Evolutionary conservation across 2,113 vertebrate genomes (phyloP), one percentile per base, ranked within the genome.

Genomic region (Labeo rohita): DNA sequence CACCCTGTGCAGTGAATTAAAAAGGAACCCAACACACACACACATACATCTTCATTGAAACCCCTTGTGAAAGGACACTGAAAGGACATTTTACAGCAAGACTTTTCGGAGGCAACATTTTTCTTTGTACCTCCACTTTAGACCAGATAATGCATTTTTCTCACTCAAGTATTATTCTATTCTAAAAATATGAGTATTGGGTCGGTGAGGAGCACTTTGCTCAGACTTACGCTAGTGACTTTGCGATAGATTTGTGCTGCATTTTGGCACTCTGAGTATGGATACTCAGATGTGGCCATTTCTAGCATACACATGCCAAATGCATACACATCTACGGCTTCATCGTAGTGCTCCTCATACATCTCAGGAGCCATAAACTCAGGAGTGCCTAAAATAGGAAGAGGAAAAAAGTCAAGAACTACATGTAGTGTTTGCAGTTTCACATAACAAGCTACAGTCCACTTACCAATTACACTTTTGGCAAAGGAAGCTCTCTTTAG

Each of bases 221-320:
- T 59, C 36, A 0, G 16, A 98, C 98, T 97, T 93, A 99, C 98
- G 87, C 97, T 98, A 93, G 98, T 99, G 89, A 99, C 98, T 97
- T 99, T 99, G 83, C 98, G 96, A 92, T 99, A 99, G 91, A 99
- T 99, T 93, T 99, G 98, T 89, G 98, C 98, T 45, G 98, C 98
- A 3, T 99, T 99, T 94, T 99, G 98, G 93, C 98, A 99, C 94
- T 99, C 98, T 0, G 98, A 97, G 93, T 99, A 99, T 49, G 98
- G 98, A 88, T 99, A 99, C 93, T 99, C 98, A 6, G 98, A 99
- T 83, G 98, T 99, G 88, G 98, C 98, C 98, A 99, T 99, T 95
- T 99, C 98, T 92, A 99, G 91, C 98, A 99, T 99, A 89, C 98
- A 99, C 98, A 99, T 99, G 85, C 98, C 98, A 39, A 99, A 99